These are phyloP conservation scores for Aphelenchoides avenae DNA, from an alignment of 1,140 invertebrate species.

Conservation along the genomic window DNA sequence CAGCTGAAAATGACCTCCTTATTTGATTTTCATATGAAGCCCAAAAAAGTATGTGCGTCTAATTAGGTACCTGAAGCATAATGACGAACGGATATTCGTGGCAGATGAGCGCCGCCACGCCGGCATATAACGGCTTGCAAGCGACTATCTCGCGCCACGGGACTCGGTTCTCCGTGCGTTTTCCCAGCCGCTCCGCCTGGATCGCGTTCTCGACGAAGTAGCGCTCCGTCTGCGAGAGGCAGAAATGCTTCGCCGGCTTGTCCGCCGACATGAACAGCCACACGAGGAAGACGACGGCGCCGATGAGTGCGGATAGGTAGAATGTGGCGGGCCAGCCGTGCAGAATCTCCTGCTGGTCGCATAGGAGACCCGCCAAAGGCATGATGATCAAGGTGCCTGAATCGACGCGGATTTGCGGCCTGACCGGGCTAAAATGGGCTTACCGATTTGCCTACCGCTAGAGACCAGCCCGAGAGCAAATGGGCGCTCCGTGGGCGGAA, in stretches of 20 bases:
- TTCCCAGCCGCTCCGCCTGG: slow-evolving; percentile 53
- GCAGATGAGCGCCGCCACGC: slow-evolving; percentile 52
- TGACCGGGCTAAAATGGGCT: too few species aligned
- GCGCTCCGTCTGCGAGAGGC: slow-evolving; percentile 36
- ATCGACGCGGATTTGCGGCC: too few species aligned
- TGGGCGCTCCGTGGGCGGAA: slow-evolving; percentile 55
- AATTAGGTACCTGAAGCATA: slow-evolving; percentile 49
- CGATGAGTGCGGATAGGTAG: slow-evolving; percentile 52
- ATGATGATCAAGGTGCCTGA: slow-evolving; percentile 55
- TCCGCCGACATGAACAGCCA: slow-evolving; percentile 54
- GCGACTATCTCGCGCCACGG: slow-evolving; percentile 48
- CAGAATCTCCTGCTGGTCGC: slow-evolving; percentile 31
- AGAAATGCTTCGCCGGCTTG: slow-evolving; percentile 57
- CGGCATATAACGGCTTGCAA: slow-evolving; percentile 50
- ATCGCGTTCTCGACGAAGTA: slow-evolving; percentile 49
- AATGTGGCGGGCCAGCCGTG: slow-evolving; percentile 56
- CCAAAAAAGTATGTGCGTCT: too few species aligned
- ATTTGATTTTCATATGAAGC: slow-evolving; percentile 9
- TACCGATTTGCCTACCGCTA: slow-evolving; percentile 56
- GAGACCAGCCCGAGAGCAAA: slow-evolving; percentile 57
- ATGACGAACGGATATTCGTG: slow-evolving; percentile 58
- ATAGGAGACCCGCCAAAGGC: slow-evolving; percentile 49
- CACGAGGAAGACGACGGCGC: slow-evolving; percentile 44
- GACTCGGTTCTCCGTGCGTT: slow-evolving; percentile 42
- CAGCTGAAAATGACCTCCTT: slow-evolving; percentile 35